Percentiles rank a stretch among this genome's conserved stretches.
These are phyloP conservation scores for Phalacrocorax aristotelis DNA, from an alignment of 2,113 vertebrate species.

Conservation along the genomic window DNA sequence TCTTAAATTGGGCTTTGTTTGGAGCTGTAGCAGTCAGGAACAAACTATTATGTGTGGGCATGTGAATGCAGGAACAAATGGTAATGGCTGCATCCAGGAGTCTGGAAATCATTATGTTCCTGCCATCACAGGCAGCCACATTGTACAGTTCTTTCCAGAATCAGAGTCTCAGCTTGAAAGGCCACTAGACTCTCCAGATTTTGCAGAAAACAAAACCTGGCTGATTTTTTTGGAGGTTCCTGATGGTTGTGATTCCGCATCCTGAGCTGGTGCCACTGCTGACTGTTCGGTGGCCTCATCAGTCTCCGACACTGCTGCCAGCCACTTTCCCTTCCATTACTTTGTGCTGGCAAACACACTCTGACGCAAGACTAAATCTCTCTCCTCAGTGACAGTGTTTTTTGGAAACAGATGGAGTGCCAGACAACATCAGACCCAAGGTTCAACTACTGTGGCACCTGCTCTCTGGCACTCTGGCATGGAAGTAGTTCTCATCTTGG, in stretches of 20 bases:
- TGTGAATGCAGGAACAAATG: conserved; percentile 21
- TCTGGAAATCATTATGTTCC: conserved; percentile 22
- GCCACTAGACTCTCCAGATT: not conserved
- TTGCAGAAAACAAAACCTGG: not conserved
- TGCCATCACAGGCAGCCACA: not conserved
- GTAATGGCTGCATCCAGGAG: not conserved
- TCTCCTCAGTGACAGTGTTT: not conserved
- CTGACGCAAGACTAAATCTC: not conserved
- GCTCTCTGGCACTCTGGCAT: not conserved
- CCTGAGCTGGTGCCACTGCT: not conserved
- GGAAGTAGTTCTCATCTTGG: not conserved
- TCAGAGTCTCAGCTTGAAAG: not conserved
- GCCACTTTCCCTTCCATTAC: not conserved
- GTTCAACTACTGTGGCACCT: not conserved
- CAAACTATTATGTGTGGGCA: not conserved
- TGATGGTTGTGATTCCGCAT: not conserved
- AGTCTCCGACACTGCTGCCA: not conserved
- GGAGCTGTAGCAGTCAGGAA: not conserved
- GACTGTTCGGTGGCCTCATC: not conserved
- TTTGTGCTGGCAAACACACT: not conserved
- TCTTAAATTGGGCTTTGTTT: not conserved
- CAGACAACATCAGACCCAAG: not conserved
- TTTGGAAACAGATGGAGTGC: not conserved
- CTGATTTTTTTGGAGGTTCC: not conserved
- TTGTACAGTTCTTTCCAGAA: not conserved